phyloP scores from a whole-genome alignment of 2,888 invertebrate species.

The Leptinotarsa peninsularis region DNA sequence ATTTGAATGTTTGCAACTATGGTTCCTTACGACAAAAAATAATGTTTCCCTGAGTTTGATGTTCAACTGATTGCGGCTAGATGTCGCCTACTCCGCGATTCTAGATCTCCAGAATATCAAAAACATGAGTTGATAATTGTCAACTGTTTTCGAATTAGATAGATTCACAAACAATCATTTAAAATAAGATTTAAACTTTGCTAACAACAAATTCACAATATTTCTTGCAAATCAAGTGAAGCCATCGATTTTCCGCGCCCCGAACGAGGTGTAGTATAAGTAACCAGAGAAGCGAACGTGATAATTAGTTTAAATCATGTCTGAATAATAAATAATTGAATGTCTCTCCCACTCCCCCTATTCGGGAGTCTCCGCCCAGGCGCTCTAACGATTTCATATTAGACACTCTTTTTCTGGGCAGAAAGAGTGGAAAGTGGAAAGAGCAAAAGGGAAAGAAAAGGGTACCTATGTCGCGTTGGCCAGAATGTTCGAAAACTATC shows the following conservation, averaged over 20 bases:
- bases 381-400: conserved; percentile 56
- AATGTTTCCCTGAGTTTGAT: too few relatives aligned
- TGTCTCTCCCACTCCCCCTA: conserved; percentile 37
- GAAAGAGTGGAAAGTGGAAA: conserved; percentile 17
- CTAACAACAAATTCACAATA: too few relatives aligned
- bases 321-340: conserved; percentile 41
- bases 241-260: not conserved
- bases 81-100: too few relatives aligned
- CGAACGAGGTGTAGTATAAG: conserved; percentile 5
- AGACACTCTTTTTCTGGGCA: conserved; percentile 46
- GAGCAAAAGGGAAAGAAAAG: not conserved
- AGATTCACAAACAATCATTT: not conserved
- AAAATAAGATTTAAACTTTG: not conserved
- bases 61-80: too few relatives aligned
- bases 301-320: conserved; percentile 33
- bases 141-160: too few relatives aligned
- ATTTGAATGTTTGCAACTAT: too few relatives aligned
- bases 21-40: too few relatives aligned
- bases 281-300: conserved; percentile 13
- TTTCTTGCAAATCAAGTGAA: not conserved
- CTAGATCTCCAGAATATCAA: too few relatives aligned
- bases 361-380: conserved; percentile 49
- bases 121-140: too few relatives aligned
- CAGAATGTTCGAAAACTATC: conserved; percentile 30
- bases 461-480: not conserved